Percentiles rank a stretch among this genome's conserved stretches.
Evolutionary conservation across 1,140 invertebrate species (phyloP).

Genomic region (Trichoplusia ni): DNA sequence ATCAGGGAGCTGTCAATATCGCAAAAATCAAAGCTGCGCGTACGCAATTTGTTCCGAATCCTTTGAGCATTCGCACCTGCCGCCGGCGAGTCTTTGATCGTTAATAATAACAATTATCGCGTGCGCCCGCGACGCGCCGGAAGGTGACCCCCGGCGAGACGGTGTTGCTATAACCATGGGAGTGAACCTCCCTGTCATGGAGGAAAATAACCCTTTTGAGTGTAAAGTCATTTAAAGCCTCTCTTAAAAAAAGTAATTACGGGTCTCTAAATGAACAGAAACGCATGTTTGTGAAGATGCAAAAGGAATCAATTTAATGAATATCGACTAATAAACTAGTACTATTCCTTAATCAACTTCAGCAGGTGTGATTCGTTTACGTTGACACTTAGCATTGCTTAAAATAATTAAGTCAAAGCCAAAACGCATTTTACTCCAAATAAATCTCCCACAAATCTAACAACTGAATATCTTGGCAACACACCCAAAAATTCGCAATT

Average conservation of each 20-base stretch:
- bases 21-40: neutral
- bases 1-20: neutral
- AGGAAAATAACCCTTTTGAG: too few species aligned
- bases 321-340: too few species aligned
- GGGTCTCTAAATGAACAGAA: too few species aligned
- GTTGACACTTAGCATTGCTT: too few species aligned
- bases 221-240: too few species aligned
- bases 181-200: neutral
- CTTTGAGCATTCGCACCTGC: constrained; percentile 50
- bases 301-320: too few species aligned
- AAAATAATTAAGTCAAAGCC: too few species aligned
- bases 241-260: too few species aligned
- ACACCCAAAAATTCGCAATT: constrained; percentile 31
- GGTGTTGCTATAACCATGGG: constrained; percentile 43
- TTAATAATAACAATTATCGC: constrained; percentile 63
- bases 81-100: constrained; percentile 40
- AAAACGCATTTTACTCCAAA: neutral
- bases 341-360: too few species aligned
- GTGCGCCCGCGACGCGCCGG: constrained; percentile 45
- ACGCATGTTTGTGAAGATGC: too few species aligned
- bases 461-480: constrained; percentile 14
- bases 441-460: neutral
- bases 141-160: constrained; percentile 53
- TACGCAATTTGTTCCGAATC: neutral
- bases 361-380: too few species aligned